These are phyloP conservation scores for Norana najaformis DNA, from an alignment of 2,888 invertebrate species.

Conservation along the genomic window DNA sequence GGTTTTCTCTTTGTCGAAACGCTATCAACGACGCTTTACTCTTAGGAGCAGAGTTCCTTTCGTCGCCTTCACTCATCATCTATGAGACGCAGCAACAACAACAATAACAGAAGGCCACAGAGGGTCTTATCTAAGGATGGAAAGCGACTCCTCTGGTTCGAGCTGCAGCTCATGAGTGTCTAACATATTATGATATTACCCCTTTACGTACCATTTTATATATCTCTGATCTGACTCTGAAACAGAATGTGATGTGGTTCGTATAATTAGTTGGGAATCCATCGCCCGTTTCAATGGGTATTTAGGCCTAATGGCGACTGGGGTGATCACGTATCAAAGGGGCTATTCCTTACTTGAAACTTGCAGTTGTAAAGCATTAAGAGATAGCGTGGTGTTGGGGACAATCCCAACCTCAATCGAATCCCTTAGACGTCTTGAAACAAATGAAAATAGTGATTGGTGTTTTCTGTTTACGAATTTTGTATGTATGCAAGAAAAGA, in stretches of 20 bases:
- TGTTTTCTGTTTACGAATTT: too few relatives aligned
- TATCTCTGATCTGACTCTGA: neutral
- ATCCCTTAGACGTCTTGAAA: neutral
- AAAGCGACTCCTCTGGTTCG: neutral
- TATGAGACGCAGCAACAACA: neutral
- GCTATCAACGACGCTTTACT: neutral
- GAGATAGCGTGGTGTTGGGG: neutral
- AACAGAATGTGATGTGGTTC: neutral
- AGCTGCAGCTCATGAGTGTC: neutral
- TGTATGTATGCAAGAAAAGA: too few relatives aligned
- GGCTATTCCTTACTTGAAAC: too few relatives aligned
- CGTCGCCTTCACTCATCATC: neutral
- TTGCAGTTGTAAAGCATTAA: neutral
- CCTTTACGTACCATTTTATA: neutral
- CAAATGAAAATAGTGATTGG: too few relatives aligned
- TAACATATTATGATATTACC: too few relatives aligned
- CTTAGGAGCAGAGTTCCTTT: neutral
- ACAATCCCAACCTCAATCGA: neutral
- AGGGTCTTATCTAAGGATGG: neutral
- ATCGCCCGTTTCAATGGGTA: too few relatives aligned
- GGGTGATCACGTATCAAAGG: neutral
- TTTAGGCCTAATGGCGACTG: too few relatives aligned
- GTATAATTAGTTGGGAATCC: too few relatives aligned
- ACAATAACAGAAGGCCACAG: neutral
- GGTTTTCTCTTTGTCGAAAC: neutral